Evolutionary conservation across 2,888 invertebrate genomes (phyloP).

Genomic region (Drosophila testacea): DNA sequence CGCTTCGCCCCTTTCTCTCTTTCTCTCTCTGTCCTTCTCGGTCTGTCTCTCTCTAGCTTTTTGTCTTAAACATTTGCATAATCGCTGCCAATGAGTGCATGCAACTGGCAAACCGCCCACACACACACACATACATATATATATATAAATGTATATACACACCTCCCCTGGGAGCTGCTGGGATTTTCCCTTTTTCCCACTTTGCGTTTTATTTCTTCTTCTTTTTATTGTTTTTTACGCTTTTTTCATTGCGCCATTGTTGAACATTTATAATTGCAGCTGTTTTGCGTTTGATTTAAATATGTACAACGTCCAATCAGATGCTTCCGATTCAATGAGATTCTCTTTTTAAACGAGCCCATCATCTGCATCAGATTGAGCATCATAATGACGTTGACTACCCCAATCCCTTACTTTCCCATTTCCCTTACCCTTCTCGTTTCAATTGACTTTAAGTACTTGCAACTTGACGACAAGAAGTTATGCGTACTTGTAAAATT

Average conservation of each 20-base stretch:
- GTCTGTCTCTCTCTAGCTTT: slow-evolving; percentile 1
- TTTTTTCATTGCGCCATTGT: slow-evolving; percentile 30
- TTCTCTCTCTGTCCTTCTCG: not conserved
- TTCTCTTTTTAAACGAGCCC: slow-evolving; percentile 1
- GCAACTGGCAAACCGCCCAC: slow-evolving; percentile 43
- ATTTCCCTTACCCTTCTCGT: not conserved
- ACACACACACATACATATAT: slow-evolving; percentile 5
- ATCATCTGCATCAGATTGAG: slow-evolving; percentile 10
- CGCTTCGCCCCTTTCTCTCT: not conserved
- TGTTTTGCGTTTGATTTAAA: slow-evolving; percentile 41
- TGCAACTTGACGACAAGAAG: not conserved
- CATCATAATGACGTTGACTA: slow-evolving; percentile 6
- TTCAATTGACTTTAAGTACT: not conserved
- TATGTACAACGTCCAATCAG: slow-evolving; percentile 21
- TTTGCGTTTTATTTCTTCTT: not conserved
- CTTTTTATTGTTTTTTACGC: not conserved
- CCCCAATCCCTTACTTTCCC: not conserved
- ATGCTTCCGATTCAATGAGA: slow-evolving; percentile 7
- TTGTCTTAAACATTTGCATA: slow-evolving; percentile 69
- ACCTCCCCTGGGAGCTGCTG: slow-evolving; percentile 25
- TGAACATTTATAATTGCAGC: slow-evolving; percentile 57
- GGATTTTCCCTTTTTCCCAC: slow-evolving; percentile 16
- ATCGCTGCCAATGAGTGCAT: slow-evolving; percentile 63
- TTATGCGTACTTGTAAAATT: not conserved
- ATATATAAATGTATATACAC: not conserved